phyloP scores from a whole-genome alignment of 2,797 vertebrate species.

The Scolopax rusticola region DNA sequence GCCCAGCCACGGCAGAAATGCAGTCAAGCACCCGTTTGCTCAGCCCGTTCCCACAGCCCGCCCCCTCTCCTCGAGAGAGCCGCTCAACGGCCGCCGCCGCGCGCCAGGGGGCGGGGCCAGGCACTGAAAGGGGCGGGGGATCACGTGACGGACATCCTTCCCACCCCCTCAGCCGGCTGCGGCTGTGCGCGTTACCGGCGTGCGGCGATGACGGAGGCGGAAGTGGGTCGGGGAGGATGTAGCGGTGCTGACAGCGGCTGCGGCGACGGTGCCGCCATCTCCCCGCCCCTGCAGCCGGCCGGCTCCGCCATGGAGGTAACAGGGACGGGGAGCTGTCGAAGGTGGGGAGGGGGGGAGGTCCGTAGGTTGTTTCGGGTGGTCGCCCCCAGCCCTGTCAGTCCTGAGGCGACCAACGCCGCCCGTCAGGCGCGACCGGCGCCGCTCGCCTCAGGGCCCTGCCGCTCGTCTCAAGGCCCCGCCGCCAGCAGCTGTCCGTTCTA shows the following conservation, averaged over 20 bases:
- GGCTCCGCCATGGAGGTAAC: conserved; percentile 56
- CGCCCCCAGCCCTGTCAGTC: background rate
- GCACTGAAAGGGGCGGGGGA: background rate
- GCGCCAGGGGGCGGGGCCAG: background rate
- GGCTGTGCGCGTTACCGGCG: background rate
- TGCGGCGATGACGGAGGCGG: conserved; percentile 66
- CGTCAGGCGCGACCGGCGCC: background rate
- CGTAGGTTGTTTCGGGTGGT: background rate
- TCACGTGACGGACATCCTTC: background rate
- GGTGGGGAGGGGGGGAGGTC: background rate
- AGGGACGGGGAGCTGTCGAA: background rate
- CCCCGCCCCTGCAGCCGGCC: background rate
- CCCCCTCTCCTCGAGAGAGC: too few relatives aligned
- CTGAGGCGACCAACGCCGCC: background rate
- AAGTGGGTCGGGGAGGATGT: conserved; percentile 18
- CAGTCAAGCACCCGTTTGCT: accelerated
- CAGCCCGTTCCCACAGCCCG: accelerated
- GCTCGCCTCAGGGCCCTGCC: background rate
- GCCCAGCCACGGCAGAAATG: background rate
- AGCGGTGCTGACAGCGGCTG: background rate
- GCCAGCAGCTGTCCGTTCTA: accelerated
- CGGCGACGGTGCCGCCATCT: background rate
- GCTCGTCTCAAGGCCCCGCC: background rate
- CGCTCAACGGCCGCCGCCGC: background rate
- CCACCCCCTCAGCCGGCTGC: background rate